Conservation (phyloP, 2,113 vertebrate species). For the Ia io region DNA sequence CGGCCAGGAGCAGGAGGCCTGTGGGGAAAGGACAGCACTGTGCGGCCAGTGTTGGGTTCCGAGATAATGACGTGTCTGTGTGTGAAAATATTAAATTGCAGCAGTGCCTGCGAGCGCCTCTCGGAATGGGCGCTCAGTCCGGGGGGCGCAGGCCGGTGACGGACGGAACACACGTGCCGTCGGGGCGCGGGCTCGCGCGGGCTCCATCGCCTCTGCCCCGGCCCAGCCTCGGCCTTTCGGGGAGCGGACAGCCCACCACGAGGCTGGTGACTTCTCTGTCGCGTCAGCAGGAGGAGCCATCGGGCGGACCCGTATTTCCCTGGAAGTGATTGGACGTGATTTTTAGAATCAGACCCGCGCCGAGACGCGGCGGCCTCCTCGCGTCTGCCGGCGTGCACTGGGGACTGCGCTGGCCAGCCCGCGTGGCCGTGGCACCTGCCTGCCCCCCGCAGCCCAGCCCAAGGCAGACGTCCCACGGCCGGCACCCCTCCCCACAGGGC, state of each 20-base stretch:
- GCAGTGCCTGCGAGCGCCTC: constrained; percentile 90
- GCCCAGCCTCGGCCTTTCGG: constrained; percentile 33
- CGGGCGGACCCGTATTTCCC: constrained; percentile 45
- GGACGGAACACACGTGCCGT: constrained; percentile 96
- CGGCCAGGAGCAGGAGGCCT: too few species aligned
- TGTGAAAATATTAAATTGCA: constrained; percentile 99
- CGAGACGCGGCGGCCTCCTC: fast-evolving
- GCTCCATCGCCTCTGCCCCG: constrained; percentile 43
- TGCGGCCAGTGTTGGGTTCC: constrained; percentile 92
- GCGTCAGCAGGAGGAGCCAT: constrained; percentile 66
- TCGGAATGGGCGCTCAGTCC: constrained; percentile 94
- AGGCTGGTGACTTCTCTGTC: constrained; percentile 78
- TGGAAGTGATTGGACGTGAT: constrained; percentile 48
- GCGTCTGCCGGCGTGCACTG: fast-evolving
- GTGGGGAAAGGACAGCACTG: constrained; percentile 85
- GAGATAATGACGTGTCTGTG: constrained; percentile 95
- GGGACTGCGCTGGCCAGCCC: fast-evolving
- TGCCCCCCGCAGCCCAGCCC: not conserved
- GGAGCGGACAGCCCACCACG: constrained; percentile 65
- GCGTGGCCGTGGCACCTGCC: not conserved
- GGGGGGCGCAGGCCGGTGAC: constrained; percentile 87
- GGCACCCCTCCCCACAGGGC: not conserved
- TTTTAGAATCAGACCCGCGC: not conserved
- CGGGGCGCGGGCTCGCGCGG: constrained; percentile 69
- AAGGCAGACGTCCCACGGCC: not conserved